These are phyloP conservation scores for Aproaerema taeniolella DNA, from an alignment of 2,888 invertebrate genomes.

Conservation along the genomic window DNA sequence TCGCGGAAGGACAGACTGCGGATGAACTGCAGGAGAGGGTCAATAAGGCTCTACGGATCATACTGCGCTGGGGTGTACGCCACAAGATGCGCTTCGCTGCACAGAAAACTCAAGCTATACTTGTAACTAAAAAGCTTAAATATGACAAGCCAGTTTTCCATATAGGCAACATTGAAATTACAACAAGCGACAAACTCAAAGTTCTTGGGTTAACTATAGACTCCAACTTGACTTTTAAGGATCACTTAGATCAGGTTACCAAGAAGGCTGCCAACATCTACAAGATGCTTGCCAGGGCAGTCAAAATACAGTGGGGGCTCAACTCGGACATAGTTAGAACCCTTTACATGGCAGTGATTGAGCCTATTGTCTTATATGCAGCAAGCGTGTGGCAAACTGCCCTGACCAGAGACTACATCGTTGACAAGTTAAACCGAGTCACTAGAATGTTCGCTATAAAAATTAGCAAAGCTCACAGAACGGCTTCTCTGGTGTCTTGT, in stretches of 20 bases:
- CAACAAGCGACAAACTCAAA: background rate
- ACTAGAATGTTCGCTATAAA: slow-evolving; percentile 1
- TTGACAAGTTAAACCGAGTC: background rate
- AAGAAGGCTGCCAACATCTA: slow-evolving; percentile 7
- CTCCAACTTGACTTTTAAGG: background rate
- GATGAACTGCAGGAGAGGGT: background rate
- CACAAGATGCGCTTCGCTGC: too few relatives aligned
- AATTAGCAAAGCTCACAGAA: slow-evolving; percentile 1
- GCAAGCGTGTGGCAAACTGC: background rate
- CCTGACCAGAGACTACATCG: background rate
- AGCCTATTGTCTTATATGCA: background rate
- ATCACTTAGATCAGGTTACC: background rate
- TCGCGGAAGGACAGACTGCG: background rate
- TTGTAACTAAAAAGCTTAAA: too few relatives aligned
- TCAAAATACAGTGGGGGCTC: slow-evolving; percentile 10
- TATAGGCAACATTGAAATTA: background rate
- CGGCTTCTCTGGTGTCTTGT: background rate
- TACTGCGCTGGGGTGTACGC: too few relatives aligned
- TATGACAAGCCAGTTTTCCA: background rate
- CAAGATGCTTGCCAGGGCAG: slow-evolving; percentile 7
- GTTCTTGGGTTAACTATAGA: background rate
- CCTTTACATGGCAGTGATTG: slow-evolving; percentile 4
- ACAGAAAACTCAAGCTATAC: too few relatives aligned
- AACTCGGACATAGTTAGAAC: slow-evolving; percentile 4
- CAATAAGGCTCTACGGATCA: background rate